Evolutionary conservation across 37 sponge, comb jelly and placozoan genomes (phyloP).

Genomic region (Hormiphora californensis): DNA sequence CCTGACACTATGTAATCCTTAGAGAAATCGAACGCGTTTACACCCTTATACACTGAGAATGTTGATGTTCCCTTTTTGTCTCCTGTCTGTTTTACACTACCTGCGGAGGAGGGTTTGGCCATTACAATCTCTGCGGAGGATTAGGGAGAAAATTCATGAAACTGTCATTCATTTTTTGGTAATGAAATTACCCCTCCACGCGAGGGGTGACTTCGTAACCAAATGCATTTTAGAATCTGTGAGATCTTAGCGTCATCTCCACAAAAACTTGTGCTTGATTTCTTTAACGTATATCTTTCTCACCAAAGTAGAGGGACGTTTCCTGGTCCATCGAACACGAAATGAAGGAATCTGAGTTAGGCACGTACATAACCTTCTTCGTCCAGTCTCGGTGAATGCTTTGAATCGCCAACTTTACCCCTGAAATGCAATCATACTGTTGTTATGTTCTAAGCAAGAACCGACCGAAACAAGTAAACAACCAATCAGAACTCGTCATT

Average conservation of each 20-base stretch:
- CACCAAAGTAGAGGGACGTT: slow-evolving; percentile 64
- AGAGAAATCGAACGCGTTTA: slow-evolving; percentile 80
- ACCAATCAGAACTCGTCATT: too few species aligned
- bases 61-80: slow-evolving; percentile 37
- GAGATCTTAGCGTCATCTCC: too few species aligned
- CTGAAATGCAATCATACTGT: too few species aligned
- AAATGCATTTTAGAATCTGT: too few species aligned
- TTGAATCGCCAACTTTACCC: neutral
- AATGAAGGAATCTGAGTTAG: slow-evolving; percentile 61
- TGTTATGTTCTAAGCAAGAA: too few species aligned
- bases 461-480: too few species aligned
- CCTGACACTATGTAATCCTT: slow-evolving; percentile 73
- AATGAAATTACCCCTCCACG: too few species aligned
- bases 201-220: too few species aligned
- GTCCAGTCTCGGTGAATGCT: slow-evolving; percentile 87
- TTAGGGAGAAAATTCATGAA: neutral
- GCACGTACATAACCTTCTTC: slow-evolving; percentile 68
- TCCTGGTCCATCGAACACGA: slow-evolving; percentile 72
- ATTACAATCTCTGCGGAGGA: neutral
- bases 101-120: neutral
- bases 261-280: too few species aligned
- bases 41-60: slow-evolving; percentile 75
- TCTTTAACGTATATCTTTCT: too few species aligned
- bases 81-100: slow-evolving; percentile 21
- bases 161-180: neutral